These are phyloP conservation scores for Syrista parreyssii DNA, from an alignment of 2,888 invertebrate genomes.

Conservation along the genomic window DNA sequence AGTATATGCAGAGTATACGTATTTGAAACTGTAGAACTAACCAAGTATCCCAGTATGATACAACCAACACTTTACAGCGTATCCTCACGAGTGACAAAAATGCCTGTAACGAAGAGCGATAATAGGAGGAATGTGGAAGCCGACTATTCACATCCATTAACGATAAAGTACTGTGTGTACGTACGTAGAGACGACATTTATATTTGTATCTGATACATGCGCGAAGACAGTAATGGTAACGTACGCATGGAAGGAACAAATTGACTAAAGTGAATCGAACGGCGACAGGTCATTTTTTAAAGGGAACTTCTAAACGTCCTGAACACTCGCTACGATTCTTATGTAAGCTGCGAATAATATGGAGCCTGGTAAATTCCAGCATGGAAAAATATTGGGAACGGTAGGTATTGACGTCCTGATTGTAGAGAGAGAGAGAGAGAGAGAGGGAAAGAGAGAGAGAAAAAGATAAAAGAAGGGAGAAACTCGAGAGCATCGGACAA, in stretches of 20 bases:
- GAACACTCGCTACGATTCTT: background rate
- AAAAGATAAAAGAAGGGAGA: background rate
- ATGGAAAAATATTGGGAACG: background rate
- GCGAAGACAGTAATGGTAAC: background rate
- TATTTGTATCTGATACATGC: background rate
- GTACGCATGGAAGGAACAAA: background rate
- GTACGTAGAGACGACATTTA: background rate
- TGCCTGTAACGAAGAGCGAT: background rate
- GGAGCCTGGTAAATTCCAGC: background rate
- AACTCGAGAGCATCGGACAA: background rate
- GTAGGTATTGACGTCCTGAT: background rate
- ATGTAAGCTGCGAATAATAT: background rate
- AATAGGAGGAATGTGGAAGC: background rate
- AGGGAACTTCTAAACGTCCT: background rate
- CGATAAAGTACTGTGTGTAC: background rate
- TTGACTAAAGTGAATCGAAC: background rate
- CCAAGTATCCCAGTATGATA: background rate
- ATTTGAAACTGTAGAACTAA: background rate
- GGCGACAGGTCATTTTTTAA: background rate
- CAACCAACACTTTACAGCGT: background rate
- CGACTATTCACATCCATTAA: background rate
- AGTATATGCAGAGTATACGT: too few relatives aligned
- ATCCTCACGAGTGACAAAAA: background rate
- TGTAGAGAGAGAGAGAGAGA: background rate
- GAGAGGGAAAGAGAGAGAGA: background rate